These are phyloP conservation scores for Rallus crepitans DNA, from an alignment of 2,797 vertebrate species.

Conservation along the genomic window DNA sequence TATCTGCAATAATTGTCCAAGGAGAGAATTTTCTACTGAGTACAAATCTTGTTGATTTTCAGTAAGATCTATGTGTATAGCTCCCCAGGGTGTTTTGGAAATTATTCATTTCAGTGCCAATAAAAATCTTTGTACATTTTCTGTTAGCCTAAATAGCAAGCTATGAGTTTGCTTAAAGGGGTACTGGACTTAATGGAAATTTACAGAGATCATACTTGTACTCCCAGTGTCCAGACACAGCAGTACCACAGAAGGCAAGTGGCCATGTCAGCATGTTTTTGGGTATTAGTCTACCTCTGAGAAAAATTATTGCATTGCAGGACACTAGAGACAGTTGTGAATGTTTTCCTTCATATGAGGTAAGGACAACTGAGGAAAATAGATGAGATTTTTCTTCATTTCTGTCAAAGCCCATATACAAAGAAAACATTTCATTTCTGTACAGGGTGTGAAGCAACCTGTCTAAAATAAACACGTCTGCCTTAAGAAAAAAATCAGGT, in stretches of 20 bases:
- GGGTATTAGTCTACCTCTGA: conserved; percentile 2
- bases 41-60: conserved; percentile 5
- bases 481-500: not conserved
- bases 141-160: not conserved
- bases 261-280: conserved; percentile 34
- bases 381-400: conserved; percentile 68
- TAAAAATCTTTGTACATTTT: not conserved
- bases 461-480: conserved; percentile 65
- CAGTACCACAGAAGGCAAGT: conserved; percentile 7
- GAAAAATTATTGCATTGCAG: conserved; percentile 50
- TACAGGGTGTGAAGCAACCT: conserved; percentile 39
- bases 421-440: conserved; percentile 61
- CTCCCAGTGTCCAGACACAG: not conserved
- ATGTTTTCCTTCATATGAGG: conserved; percentile 67
- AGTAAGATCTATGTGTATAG: not conserved
- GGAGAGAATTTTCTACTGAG: not conserved
- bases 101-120: not conserved
- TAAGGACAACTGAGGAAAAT: conserved; percentile 66
- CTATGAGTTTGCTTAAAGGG: not conserved
- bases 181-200: not conserved
- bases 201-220: not conserved
- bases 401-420: conserved; percentile 64
- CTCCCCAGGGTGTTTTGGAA: not conserved
- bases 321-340: conserved; percentile 58
- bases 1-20: not conserved